Percentiles rank a stretch among this genome's conserved stretches.
Conservation (phyloP, 1,140 invertebrate species). For the Drosophila elegans region DNA sequence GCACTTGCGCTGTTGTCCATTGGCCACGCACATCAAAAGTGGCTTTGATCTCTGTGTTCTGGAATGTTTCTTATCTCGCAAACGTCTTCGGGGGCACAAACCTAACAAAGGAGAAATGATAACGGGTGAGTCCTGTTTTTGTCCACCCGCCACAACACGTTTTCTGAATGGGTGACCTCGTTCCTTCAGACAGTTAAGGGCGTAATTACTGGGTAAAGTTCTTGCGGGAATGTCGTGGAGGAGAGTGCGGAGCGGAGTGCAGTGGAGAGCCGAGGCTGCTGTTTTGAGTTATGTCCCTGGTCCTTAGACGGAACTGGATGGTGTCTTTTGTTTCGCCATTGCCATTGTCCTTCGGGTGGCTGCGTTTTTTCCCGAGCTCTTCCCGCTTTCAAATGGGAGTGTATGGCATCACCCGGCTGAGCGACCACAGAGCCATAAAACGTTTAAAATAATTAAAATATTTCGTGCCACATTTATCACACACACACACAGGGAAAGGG, state of each 20-base stretch:
- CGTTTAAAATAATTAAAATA: slow-evolving; percentile 85
- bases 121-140: slow-evolving; percentile 32
- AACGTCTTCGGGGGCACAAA: slow-evolving; percentile 68
- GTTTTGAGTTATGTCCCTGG: slow-evolving; percentile 76
- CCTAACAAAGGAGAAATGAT: slow-evolving; percentile 42
- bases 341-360: slow-evolving; percentile 64
- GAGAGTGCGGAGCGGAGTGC: no score
- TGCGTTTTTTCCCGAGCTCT: slow-evolving; percentile 38
- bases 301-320: slow-evolving; percentile 37
- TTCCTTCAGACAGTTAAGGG: slow-evolving; percentile 76
- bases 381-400: slow-evolving; percentile 42
- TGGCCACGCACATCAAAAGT: slow-evolving; percentile 42
- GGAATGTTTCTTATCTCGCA: slow-evolving; percentile 68
- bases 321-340: slow-evolving; percentile 67
- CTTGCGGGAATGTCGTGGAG: slow-evolving; percentile 20
- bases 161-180: slow-evolving; percentile 75
- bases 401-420: slow-evolving; percentile 51
- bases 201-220: slow-evolving; percentile 80
- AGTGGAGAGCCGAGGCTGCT: slow-evolving; percentile 24
- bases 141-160: slow-evolving; percentile 44
- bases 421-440: slow-evolving; percentile 72
- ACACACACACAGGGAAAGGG: slow-evolving; percentile 23
- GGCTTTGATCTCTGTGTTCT: slow-evolving; percentile 62
- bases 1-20: slow-evolving; percentile 26
- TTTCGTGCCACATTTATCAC: slow-evolving; percentile 83